phyloP scores from a whole-genome alignment of 2,113 vertebrate species.

The Limanda limanda region DNA sequence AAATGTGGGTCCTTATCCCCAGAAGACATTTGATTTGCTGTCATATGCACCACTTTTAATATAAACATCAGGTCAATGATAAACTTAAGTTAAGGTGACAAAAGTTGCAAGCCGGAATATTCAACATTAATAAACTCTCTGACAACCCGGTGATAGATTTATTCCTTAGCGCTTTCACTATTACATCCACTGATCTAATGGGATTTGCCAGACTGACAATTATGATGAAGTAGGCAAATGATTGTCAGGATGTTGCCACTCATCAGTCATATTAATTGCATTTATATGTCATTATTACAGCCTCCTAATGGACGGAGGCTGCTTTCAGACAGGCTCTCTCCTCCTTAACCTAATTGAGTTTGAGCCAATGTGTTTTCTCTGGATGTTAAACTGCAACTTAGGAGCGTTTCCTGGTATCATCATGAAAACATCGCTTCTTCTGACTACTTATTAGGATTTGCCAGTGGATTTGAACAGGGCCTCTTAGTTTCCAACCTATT shows the following conservation, averaged over 20 bases:
- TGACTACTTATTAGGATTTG: constrained; percentile 63
- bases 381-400: constrained; percentile 47
- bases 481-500: constrained; percentile 70
- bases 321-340: constrained; percentile 49
- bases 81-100: neutral
- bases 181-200: constrained; percentile 70
- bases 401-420: constrained; percentile 47
- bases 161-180: constrained; percentile 56
- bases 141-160: constrained; percentile 67
- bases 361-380: constrained; percentile 56
- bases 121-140: constrained; percentile 54
- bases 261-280: constrained; percentile 81
- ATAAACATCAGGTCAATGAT: neutral
- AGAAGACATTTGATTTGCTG: neutral
- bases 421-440: constrained; percentile 22
- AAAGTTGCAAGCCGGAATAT: constrained; percentile 13
- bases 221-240: constrained; percentile 77
- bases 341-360: constrained; percentile 71
- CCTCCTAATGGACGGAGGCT: constrained; percentile 70
- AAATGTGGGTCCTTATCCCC: neutral
- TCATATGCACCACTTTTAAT: neutral
- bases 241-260: constrained; percentile 75
- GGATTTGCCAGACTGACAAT: constrained; percentile 71
- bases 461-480: constrained; percentile 69
- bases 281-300: constrained; percentile 78